Base-by-base conservation (phyloP, 2,113 vertebrate genomes). In the Rhinoderma darwinii region DNA sequence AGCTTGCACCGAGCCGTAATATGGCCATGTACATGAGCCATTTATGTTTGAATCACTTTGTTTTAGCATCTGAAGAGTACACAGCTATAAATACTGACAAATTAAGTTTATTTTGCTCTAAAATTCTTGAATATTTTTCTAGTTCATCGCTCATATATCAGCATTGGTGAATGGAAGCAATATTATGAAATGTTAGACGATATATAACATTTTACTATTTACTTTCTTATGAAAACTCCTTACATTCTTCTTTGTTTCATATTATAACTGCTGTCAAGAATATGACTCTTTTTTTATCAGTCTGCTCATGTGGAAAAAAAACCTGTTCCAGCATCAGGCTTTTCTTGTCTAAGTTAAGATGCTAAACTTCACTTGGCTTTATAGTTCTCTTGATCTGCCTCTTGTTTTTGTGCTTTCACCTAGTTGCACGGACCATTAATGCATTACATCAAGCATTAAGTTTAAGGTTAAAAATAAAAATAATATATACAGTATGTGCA, bases 231-330 rank as follows among this genome's bases (percentile, higher is more conserved):
- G 56, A n/a, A 59, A n/a, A n/a, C 22, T 18, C 51, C 51, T 20
- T 54, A 3, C 18, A 54, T 30, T 63, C 59, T 63, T 30, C 14
- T 25, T 41, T 73, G 37, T 75, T 75, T 7, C 25, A 44, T 39
- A 15, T n/a, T 43, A n/a, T 44, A 75, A n/a, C 39, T 44, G 41
- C 72, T 75, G 15, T 74, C 39, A 74, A 54, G 72, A n/a, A 22
- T 84, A 44, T 54, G 47, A 84, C 39, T 54, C 32, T 25, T 41
- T 56, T 22, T 51, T 84, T 84, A 74, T 30, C 11, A 54, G 47
- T 72, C 44, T n/a, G 66, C 32, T 73, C 66, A 72, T 25, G 44
- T 50, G 47, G 18, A 84, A 73, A 72, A 73, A 84, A 27, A 84
- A 54, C 43, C 37, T 54, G 18, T 73, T 73, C 27, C 11, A 50